Base-by-base conservation (phyloP, 2,888 invertebrate genomes). In the Volucella inanis region DNA sequence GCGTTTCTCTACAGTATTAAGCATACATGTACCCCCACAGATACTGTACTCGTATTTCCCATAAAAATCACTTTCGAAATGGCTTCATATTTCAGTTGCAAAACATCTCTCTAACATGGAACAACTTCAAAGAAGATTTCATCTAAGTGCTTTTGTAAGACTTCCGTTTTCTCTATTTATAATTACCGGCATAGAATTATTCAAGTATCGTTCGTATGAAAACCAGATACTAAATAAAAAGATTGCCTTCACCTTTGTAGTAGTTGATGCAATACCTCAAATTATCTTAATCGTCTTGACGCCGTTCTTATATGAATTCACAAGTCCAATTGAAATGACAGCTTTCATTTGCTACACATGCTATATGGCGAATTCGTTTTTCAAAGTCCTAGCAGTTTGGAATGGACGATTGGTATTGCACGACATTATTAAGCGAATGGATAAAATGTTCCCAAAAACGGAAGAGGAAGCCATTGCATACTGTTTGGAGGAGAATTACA, bases 381-480 rank as follows among this genome's bases (percentile, higher is more conserved):
- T 41, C n/a, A 88, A 88, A 47, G 41, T 81, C 0, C 10, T 61
- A 2, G 45, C 75, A 0, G 52, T 87, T 57, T 82, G 68, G 65
- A 39, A 47, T 6, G 87, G 87, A 6, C 77, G 87, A 3, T 31
- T 39, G 2, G 45, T 59, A 0, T 45, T 88, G 15, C 57, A 65
- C 3, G 49, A 79, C 1, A 55, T 79, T 6, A 31, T 88, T 0
- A 59, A 38, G 0, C 84, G 83, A 49, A 67, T 89, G 64, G 47
- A 80, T 1, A 45, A 65, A 14, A 71, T 71, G 15, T 88, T 82
- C 45, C 88, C 88, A 1, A 75, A 62, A 43, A 88, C 84, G 4
- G 11, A 47, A 0, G 41, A 68, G 11, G 70, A 74, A 8, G 57
- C 79, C 1, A 1, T 11, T 0, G 82, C 65, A 1, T 88, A 86